Conservation (phyloP, 2,888 invertebrate species). For the Diaprepes abbreviatus region DNA sequence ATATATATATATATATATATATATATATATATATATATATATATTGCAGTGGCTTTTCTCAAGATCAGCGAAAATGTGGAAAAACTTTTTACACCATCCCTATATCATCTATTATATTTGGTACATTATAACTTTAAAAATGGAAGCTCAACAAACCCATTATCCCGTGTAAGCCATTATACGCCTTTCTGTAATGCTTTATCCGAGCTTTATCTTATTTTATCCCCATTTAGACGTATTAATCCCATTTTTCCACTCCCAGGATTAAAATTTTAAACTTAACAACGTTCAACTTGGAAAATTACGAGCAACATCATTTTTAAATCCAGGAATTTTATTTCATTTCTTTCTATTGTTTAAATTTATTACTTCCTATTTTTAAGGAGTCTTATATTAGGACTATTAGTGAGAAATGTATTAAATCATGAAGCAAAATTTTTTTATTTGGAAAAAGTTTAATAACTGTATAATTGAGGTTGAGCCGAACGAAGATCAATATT, state of each 20-base stretch:
- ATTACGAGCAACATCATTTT: not conserved
- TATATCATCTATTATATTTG: too few relatives aligned
- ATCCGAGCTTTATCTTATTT: not conserved
- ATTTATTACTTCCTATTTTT: not conserved
- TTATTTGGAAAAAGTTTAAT: too few relatives aligned
- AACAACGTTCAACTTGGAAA: not conserved
- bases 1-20: too few relatives aligned
- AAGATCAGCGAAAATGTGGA: too few relatives aligned
- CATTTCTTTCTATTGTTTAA: not conserved
- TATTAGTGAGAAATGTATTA: too few relatives aligned
- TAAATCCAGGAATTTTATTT: not conserved
- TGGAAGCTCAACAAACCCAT: slow-evolving; percentile 6
- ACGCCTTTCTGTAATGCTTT: not conserved
- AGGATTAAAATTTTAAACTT: slow-evolving; percentile 1
- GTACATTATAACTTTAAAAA: not conserved
- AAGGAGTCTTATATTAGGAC: too few relatives aligned
- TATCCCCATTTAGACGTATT: slow-evolving; percentile 9
- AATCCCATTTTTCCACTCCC: slow-evolving; percentile 9
- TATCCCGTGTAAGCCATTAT: not conserved
- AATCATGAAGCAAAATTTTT: too few relatives aligned
- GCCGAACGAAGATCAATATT: too few relatives aligned
- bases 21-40: too few relatives aligned
- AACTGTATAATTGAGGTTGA: too few relatives aligned
- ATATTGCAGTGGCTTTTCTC: too few relatives aligned
- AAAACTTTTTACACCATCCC: too few relatives aligned